These are phyloP conservation scores for Prolemur simus DNA, from an alignment of 2,113 vertebrate species.

Conservation along the genomic window DNA sequence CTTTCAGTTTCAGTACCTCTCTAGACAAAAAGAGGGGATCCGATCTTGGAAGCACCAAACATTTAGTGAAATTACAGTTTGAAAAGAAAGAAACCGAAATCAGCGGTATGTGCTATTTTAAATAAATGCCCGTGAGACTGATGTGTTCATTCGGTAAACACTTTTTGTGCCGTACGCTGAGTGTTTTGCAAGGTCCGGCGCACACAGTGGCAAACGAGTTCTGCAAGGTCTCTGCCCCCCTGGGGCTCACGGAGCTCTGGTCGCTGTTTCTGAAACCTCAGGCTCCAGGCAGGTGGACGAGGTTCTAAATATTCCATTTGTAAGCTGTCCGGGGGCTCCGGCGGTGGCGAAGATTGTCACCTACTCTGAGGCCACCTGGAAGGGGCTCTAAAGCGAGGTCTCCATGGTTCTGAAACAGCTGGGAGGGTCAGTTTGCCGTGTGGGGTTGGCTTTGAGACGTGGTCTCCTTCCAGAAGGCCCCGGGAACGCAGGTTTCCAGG, in stretches of 20 bases:
- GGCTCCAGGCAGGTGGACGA: neutral
- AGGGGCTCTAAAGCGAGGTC: neutral
- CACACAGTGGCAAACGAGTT: neutral
- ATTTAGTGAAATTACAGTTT: neutral
- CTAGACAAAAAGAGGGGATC: neutral
- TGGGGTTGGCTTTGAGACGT: neutral
- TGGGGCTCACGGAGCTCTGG: fast-evolving
- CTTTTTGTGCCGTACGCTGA: too few relatives aligned
- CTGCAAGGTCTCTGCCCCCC: neutral
- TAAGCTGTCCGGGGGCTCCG: too few relatives aligned
- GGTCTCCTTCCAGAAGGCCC: neutral
- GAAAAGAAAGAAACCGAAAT: neutral
- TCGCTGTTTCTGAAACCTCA: neutral
- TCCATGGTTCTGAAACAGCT: neutral
- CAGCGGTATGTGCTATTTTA: neutral
- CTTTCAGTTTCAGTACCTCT: neutral
- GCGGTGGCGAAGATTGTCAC: neutral
- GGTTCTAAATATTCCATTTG: neutral
- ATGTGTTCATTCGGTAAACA: neutral
- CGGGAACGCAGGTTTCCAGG: neutral
- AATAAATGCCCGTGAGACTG: neutral
- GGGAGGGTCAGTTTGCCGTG: neutral
- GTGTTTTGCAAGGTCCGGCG: neutral
- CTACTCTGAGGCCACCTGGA: neutral
- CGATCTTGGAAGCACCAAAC: neutral